phyloP scores from a whole-genome alignment of 1,140 invertebrate species.

The Drosophila fuyamai region DNA sequence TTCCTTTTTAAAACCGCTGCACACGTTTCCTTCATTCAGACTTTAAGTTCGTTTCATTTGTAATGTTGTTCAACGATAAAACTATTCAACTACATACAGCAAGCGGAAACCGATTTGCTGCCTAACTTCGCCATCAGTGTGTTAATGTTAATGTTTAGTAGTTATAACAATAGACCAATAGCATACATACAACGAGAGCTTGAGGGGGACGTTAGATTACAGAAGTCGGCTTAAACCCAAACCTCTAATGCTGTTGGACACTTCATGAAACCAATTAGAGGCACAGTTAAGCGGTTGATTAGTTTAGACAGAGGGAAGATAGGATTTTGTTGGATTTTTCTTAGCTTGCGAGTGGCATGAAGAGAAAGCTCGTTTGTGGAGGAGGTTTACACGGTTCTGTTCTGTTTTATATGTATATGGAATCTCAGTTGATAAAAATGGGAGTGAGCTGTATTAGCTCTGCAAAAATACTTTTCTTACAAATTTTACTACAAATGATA shows the following conservation, averaged over 20 bases:
- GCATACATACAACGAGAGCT: constrained; percentile 60
- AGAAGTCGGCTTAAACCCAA: not conserved
- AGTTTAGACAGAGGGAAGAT: constrained; percentile 34
- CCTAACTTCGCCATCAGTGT: constrained; percentile 8
- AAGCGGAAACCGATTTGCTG: constrained; percentile 1
- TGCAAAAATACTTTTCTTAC: too few species aligned
- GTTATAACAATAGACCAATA: constrained; percentile 58
- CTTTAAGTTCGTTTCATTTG: constrained; percentile 81
- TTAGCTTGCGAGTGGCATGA: constrained; percentile 41
- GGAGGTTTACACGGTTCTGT: not conserved
- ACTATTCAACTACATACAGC: constrained; percentile 60
- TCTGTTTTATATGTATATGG: not conserved
- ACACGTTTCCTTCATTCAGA: constrained; percentile 79
- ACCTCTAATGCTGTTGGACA: constrained; percentile 19
- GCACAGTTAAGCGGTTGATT: constrained; percentile 26
- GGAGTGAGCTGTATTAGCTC: too few species aligned
- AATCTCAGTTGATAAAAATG: not conserved
- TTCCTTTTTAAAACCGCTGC: constrained; percentile 78
- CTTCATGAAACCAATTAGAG: constrained; percentile 67
- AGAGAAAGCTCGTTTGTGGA: constrained; percentile 69
- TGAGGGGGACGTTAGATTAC: constrained; percentile 47
- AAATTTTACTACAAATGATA: too few species aligned
- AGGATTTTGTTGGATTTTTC: constrained; percentile 20
- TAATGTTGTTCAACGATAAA: constrained; percentile 75
- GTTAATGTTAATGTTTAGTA: constrained; percentile 37